Evolutionary conservation across 2,888 invertebrate genomes (phyloP).

Genomic region (Nomada goodeniana): DNA sequence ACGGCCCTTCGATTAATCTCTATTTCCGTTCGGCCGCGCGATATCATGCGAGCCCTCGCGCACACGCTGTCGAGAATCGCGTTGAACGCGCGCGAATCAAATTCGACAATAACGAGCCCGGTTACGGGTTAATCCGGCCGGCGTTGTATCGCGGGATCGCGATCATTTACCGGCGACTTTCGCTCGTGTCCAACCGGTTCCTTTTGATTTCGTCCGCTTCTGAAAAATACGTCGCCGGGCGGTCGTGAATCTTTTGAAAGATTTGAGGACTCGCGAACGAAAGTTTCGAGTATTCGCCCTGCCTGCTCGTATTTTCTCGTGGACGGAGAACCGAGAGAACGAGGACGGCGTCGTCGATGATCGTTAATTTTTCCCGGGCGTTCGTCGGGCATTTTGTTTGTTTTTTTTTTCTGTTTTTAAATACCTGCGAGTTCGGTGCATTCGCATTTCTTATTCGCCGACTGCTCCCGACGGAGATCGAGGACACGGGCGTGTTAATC

Average conservation of each 20-base stretch:
- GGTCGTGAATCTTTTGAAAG: slow-evolving; percentile 41
- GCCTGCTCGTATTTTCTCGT: neutral
- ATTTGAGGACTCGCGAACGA: slow-evolving; percentile 35
- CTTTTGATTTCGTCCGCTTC: slow-evolving; percentile 68
- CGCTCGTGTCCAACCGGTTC: slow-evolving; percentile 70
- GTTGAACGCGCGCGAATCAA: slow-evolving; percentile 52
- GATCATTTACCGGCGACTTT: slow-evolving; percentile 66
- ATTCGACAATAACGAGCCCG: slow-evolving; percentile 68
- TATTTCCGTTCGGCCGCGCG: slow-evolving; percentile 28
- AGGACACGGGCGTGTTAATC: slow-evolving; percentile 12
- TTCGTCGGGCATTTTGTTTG: neutral
- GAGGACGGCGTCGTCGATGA: neutral
- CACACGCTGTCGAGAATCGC: neutral
- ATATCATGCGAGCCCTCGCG: neutral
- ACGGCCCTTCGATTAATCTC: slow-evolving; percentile 58
- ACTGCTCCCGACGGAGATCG: slow-evolving; percentile 19
- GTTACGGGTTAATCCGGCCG: slow-evolving; percentile 72
- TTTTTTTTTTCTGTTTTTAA: neutral
- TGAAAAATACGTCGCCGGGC: slow-evolving; percentile 47
- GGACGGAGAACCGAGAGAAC: slow-evolving; percentile 22
- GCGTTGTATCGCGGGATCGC: slow-evolving; percentile 64
- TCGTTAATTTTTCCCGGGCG: slow-evolving; percentile 27
- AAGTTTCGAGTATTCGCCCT: slow-evolving; percentile 6
- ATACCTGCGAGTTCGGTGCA: neutral
- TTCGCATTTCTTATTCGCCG: neutral